Conservation (phyloP, 2,888 invertebrate genomes). For the Romanomermis culicivorax region DNA sequence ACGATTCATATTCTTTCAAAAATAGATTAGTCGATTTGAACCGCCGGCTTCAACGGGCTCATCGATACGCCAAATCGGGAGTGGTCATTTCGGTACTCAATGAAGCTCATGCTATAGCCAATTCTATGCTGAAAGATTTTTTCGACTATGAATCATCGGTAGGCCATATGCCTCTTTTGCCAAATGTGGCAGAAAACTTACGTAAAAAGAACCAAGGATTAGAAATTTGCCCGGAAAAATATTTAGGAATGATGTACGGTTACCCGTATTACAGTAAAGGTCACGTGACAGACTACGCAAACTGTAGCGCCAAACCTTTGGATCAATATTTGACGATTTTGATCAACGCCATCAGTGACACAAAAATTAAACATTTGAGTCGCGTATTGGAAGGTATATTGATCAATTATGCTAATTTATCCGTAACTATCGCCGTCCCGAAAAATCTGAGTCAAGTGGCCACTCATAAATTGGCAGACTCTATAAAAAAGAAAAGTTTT, state of each 20-base stretch:
- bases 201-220: background rate
- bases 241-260: background rate
- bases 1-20: too few relatives aligned
- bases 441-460: background rate
- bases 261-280: background rate
- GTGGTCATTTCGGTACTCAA: background rate
- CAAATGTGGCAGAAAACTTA: too few relatives aligned
- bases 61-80: background rate
- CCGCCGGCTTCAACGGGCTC: background rate
- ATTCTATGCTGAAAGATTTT: too few relatives aligned
- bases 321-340: background rate
- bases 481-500: too few relatives aligned
- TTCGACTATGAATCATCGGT: too few relatives aligned
- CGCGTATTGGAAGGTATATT: background rate
- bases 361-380: background rate
- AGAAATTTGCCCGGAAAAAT: background rate
- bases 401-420: background rate
- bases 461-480: too few relatives aligned
- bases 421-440: background rate
- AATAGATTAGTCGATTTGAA: background rate
- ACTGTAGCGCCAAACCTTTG: background rate
- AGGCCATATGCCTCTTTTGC: too few relatives aligned
- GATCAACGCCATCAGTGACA: background rate
- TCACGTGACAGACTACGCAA: background rate
- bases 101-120: background rate